Conservation (phyloP, 2,888 invertebrate species). For the Ichneumon xanthorius region DNA sequence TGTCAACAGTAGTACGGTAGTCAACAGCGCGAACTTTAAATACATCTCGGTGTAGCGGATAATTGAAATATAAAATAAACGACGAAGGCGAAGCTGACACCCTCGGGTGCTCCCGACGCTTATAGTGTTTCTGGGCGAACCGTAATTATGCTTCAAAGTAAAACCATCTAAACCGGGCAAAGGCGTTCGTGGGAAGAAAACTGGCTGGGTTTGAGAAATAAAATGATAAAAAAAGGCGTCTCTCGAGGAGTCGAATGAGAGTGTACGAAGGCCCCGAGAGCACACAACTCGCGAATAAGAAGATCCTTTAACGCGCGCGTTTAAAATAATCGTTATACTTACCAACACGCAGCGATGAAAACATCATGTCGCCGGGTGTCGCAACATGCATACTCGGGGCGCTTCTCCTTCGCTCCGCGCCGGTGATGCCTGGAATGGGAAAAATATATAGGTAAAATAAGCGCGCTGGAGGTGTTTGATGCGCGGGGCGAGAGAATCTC, state of each 20-base stretch:
- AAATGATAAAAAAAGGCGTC: background rate
- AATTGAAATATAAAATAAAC: too few species aligned
- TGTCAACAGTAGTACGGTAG: too few species aligned
- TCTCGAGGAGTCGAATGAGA: background rate
- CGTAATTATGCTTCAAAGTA: background rate
- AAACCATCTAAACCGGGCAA: background rate
- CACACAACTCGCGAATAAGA: slow-evolving; percentile 44
- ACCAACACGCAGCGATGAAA: slow-evolving; percentile 72
- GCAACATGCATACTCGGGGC: slow-evolving; percentile 50
- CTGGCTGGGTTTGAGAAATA: background rate
- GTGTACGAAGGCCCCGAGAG: background rate
- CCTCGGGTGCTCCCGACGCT: background rate
- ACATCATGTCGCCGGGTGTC: slow-evolving; percentile 71
- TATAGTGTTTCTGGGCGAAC: background rate
- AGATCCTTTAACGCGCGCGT: slow-evolving; percentile 67
- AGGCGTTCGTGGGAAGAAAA: slow-evolving; percentile 9
- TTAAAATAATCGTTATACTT: slow-evolving; percentile 72
- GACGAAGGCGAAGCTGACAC: background rate
- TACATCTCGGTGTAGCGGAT: too few species aligned
- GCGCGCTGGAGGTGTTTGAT: slow-evolving; percentile 25
- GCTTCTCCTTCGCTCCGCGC: background rate
- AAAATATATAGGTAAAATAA: slow-evolving; percentile 18
- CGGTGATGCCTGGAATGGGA: background rate
- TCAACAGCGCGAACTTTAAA: too few species aligned
- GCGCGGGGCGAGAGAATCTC: slow-evolving; percentile 17